A percentile compares a stretch with the other conserved stretches of the same genome.
Evolutionary conservation across 1,140 invertebrate species (phyloP).

Genomic region (Halesus radiatus): DNA sequence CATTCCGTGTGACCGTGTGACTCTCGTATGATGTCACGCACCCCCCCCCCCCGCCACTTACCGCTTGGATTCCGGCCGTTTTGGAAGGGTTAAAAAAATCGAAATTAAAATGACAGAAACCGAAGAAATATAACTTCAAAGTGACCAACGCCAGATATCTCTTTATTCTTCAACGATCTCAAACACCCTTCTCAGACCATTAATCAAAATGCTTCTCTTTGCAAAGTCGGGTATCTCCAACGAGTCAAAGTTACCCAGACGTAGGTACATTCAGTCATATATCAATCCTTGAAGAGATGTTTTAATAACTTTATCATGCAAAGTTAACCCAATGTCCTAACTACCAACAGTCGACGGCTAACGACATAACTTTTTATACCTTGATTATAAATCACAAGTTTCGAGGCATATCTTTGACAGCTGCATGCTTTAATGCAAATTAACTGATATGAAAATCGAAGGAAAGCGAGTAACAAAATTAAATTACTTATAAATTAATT

Average conservation of each 20-base stretch:
- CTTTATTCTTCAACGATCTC: too few species aligned
- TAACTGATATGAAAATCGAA: too few species aligned
- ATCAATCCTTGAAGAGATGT: constrained; percentile 26
- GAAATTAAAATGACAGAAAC: too few species aligned
- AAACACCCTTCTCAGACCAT: not conserved
- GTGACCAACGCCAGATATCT: too few species aligned
- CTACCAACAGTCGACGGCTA: not conserved
- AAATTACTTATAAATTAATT: too few species aligned
- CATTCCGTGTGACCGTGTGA: too few species aligned
- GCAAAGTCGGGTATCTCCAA: constrained; percentile 10
- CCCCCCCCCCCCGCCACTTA: too few species aligned
- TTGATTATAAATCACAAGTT: constrained; percentile 14
- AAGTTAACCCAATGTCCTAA: not conserved
- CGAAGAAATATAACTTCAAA: too few species aligned
- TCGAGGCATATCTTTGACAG: not conserved
- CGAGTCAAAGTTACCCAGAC: constrained; percentile 2
- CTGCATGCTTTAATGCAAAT: not conserved
- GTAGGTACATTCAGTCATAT: constrained; percentile 21
- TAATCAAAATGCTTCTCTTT: constrained; percentile 4
- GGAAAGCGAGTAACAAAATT: too few species aligned
- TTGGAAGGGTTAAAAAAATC: too few species aligned
- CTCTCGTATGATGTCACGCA: too few species aligned
- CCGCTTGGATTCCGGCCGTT: too few species aligned
- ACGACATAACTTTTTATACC: constrained; percentile 27
- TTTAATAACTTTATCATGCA: constrained; percentile 17